These are phyloP conservation scores for Crotalus helleri DNA, from an alignment of 2,113 vertebrate species.

Conservation along the genomic window DNA sequence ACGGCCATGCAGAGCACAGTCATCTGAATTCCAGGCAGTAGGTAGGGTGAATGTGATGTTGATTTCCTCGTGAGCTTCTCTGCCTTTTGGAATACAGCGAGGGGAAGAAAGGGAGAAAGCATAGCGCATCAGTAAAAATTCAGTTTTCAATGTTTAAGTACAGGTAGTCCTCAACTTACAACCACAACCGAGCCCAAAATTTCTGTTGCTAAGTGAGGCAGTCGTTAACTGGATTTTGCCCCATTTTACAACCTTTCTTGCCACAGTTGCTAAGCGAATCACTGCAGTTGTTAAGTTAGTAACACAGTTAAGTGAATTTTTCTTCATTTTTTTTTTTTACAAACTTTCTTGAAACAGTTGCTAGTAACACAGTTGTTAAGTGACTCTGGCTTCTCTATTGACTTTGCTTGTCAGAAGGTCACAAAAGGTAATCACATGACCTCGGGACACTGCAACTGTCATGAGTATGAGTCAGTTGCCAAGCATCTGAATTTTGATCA, in stretches of 20 bases:
- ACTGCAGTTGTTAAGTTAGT: neutral
- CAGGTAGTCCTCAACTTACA: neutral
- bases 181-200: neutral
- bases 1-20: constrained; percentile 90
- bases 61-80: constrained; percentile 92
- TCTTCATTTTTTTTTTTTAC: no score
- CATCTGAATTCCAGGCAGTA: constrained; percentile 90
- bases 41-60: constrained; percentile 96
- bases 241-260: no score
- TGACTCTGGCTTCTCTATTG: neutral
- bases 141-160: neutral
- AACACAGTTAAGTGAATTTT: neutral
- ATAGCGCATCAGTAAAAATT: neutral
- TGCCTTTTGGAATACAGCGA: constrained; percentile 70
- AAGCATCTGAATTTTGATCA: neutral
- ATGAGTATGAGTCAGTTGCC: neutral
- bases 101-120: constrained; percentile 13
- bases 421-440: neutral
- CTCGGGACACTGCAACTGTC: neutral
- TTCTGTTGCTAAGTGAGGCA: neutral
- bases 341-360: neutral
- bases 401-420: neutral
- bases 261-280: neutral
- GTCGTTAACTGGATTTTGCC: neutral
- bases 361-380: neutral